Evolutionary conservation across 2,113 vertebrate species (phyloP).

Genomic region (Gavia stellata): DNA sequence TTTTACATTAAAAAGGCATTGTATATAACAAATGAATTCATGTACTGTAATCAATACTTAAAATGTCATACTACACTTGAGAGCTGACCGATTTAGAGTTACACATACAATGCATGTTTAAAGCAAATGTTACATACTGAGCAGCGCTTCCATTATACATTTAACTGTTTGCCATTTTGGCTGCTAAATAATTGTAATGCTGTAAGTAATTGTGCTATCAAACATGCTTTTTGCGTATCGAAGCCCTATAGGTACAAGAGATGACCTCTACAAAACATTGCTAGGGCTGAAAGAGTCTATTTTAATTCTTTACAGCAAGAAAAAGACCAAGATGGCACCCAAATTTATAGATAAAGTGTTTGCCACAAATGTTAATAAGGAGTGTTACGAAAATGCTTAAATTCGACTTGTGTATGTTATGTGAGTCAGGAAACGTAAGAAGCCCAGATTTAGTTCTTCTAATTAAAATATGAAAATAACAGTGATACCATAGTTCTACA

Average conservation of each 20-base stretch:
- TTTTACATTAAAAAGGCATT: slow-evolving; percentile 76
- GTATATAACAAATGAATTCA: slow-evolving; percentile 52
- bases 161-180: slow-evolving; percentile 45
- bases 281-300: slow-evolving; percentile 27
- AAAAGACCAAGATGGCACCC: slow-evolving; percentile 45
- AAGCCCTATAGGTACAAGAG: slow-evolving; percentile 33
- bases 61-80: slow-evolving; percentile 56
- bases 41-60: slow-evolving; percentile 36
- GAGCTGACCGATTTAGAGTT: slow-evolving; percentile 46
- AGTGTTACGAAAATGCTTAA: slow-evolving; percentile 41
- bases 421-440: slow-evolving; percentile 24
- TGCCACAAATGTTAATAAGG: slow-evolving; percentile 37
- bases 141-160: slow-evolving; percentile 57
- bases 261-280: slow-evolving; percentile 16
- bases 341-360: slow-evolving; percentile 39
- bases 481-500: background rate
- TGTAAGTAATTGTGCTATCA: slow-evolving; percentile 58
- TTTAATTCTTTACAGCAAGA: slow-evolving; percentile 51
- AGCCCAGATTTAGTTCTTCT: slow-evolving; percentile 20
- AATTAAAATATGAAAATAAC: slow-evolving; percentile 11
- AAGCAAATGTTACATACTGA: slow-evolving; percentile 55
- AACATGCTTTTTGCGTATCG: slow-evolving; percentile 41
- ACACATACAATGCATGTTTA: slow-evolving; percentile 48
- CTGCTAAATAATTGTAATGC: slow-evolving; percentile 47
- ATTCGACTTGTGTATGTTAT: background rate